Evolutionary conservation across 2,797 vertebrate species (phyloP), one percentile per base, ranked within the genome.

Genomic region (Aphelocoma californica): DNA sequence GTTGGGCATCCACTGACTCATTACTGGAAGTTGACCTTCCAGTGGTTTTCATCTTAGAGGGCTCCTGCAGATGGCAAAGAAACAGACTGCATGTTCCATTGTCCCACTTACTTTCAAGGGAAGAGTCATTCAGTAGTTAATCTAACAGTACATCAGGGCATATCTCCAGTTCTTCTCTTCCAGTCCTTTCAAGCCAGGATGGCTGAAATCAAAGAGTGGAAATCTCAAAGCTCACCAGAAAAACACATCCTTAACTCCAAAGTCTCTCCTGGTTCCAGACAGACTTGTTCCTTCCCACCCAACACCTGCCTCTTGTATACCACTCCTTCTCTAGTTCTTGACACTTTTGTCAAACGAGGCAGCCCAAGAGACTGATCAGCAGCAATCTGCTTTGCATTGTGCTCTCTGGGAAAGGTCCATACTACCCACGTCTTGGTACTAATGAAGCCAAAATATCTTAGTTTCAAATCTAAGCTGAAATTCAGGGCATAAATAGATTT

Each of bases 91-190:
- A 17, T 20, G 62, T 91, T 72, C 65, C 56, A 67, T 44, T 58
- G 79, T 42, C 61, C 69, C 2, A 15, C 64, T 58, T 80, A 45
- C 75, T 93, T 89, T 84, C 81, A 80, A 82, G 64, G 78, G 72
- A 93, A 89, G 74, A 92, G 50, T 64, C 78, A 74, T 69, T 85
- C 91, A 92, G 91, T 83, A 96, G 81, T 80, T 90, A 72, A 82
- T 40, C 65, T 72, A 82, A 82, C 60, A 82, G 65, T 54, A 47
- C 54, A 78, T n/a, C 45, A 81, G 47, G 36, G 38, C 6, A 0
- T 53, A 82, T 47, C 50, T 84, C 60, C 72, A 87, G 42, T 86
- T 89, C 65, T 91, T 88, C 62, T 88, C 79, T 86, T 91, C 34
- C 26, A 73, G 50, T 36, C 65, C 64, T 87, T 90, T 88, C 78